A percentile compares a stretch with the other conserved stretches of the same genome.
Conservation (phyloP, 2,888 invertebrate species). For the Dryobotodes eremita region DNA sequence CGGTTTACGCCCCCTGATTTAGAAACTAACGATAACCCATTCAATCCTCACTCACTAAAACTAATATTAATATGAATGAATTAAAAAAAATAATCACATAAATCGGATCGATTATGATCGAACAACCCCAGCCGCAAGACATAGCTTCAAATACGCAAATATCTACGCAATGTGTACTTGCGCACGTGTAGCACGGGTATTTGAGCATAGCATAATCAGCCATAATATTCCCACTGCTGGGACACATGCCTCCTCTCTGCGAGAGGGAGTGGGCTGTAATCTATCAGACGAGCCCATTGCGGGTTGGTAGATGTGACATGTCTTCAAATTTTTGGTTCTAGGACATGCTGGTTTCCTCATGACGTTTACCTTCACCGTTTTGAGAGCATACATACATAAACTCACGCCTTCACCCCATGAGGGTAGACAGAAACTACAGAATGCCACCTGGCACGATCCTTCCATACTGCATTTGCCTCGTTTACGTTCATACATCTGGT, state of each 20-base stretch:
- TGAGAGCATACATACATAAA: neutral
- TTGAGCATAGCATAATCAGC: neutral
- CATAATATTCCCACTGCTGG: too few relatives aligned
- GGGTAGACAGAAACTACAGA: neutral
- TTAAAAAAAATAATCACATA: neutral
- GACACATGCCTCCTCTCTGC: too few relatives aligned
- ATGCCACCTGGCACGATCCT: neutral
- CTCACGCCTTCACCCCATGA: neutral
- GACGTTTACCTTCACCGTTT: too few relatives aligned
- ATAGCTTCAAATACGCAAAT: neutral
- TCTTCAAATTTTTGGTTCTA: too few relatives aligned
- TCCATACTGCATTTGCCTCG: neutral
- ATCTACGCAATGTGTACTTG: neutral
- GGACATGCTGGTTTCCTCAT: too few relatives aligned
- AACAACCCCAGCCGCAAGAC: neutral
- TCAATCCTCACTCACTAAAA: neutral
- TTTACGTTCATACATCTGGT: neutral
- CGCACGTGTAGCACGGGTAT: neutral
- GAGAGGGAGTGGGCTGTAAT: too few relatives aligned
- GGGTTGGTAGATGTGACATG: too few relatives aligned
- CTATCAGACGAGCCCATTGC: too few relatives aligned
- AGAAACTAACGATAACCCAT: neutral
- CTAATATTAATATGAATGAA: neutral
- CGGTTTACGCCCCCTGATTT: constrained; percentile 28
- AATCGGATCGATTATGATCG: neutral